Evolutionary conservation across 2,113 vertebrate species (phyloP).

Genomic region (Semicossyphus pulcher): DNA sequence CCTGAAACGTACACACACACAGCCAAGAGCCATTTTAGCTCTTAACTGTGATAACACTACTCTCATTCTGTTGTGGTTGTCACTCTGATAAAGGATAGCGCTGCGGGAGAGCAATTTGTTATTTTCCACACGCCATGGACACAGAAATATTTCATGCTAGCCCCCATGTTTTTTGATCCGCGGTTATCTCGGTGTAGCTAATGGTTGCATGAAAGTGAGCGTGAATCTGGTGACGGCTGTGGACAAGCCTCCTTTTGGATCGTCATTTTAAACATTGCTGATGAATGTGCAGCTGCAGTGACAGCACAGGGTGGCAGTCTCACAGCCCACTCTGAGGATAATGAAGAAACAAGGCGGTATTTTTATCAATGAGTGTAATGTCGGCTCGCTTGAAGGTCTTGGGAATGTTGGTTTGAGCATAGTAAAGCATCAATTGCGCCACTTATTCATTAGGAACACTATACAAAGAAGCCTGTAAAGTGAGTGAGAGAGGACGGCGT

Average conservation of each 20-base stretch:
- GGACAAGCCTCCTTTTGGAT: too few relatives aligned
- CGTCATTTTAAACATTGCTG: too few relatives aligned
- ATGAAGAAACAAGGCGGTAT: conserved; percentile 25
- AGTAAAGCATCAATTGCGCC: conserved; percentile 3
- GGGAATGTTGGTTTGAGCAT: not conserved
- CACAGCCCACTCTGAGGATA: conserved; percentile 5
- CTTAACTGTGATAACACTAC: conserved; percentile 37
- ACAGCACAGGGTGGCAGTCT: conserved; percentile 28
- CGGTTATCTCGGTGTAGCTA: conserved; percentile 5
- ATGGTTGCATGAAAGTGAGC: conserved; percentile 15
- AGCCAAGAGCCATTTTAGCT: conserved; percentile 52
- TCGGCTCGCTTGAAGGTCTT: not conserved
- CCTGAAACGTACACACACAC: conserved; percentile 37
- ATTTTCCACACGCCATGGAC: conserved; percentile 8
- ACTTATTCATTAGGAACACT: conserved; percentile 23
- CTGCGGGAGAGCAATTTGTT: conserved; percentile 13
- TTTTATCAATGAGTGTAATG: conserved; percentile 6
- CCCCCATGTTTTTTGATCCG: not conserved
- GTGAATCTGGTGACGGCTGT: conserved; percentile 7
- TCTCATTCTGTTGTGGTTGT: conserved; percentile 34
- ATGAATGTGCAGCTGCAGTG: conserved; percentile 9
- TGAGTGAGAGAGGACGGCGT: conserved; percentile 10
- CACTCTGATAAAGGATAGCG: conserved; percentile 25
- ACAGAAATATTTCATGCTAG: conserved; percentile 30
- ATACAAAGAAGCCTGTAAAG: conserved; percentile 10